These are phyloP conservation scores for Apodemia zela DNA, from an alignment of 2,888 invertebrate genomes.

Conservation along the genomic window DNA sequence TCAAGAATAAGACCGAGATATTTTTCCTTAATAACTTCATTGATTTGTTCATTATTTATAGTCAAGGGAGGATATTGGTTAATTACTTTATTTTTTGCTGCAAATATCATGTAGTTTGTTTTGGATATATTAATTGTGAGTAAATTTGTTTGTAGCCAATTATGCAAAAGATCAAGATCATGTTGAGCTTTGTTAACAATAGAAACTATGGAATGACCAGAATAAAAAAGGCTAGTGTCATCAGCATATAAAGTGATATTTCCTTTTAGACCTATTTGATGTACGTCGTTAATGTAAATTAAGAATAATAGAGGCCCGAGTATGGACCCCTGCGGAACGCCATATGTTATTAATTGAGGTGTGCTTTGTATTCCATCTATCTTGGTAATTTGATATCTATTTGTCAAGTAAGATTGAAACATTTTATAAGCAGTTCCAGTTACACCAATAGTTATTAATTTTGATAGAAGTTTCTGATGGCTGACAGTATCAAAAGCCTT, in stretches of 20 bases:
- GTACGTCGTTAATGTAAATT: too few relatives aligned
- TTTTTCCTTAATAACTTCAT: background rate
- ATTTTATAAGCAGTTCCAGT: background rate
- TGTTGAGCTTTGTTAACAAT: background rate
- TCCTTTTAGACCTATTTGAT: too few relatives aligned
- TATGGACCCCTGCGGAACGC: too few relatives aligned
- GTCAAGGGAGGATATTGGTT: background rate
- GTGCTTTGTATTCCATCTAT: background rate
- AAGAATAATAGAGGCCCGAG: too few relatives aligned
- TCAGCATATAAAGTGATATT: too few relatives aligned
- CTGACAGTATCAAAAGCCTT: too few relatives aligned
- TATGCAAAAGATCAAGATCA: background rate
- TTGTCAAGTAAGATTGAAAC: background rate
- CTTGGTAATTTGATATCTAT: background rate
- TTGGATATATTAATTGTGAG: conserved; percentile 16
- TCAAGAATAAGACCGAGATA: background rate
- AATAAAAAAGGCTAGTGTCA: too few relatives aligned
- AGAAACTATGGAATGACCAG: too few relatives aligned
- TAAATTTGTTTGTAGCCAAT: conserved; percentile 5
- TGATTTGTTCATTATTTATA: background rate
- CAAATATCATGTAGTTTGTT: conserved; percentile 12
- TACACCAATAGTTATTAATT: background rate
- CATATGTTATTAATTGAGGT: background rate
- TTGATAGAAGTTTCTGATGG: background rate
- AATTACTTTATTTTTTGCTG: conserved; percentile 16